A percentile compares a stretch with the other conserved stretches of the same genome.
These are phyloP conservation scores for Heptranchias perlo DNA, from an alignment of 2,113 vertebrate species.

Conservation along the genomic window DNA sequence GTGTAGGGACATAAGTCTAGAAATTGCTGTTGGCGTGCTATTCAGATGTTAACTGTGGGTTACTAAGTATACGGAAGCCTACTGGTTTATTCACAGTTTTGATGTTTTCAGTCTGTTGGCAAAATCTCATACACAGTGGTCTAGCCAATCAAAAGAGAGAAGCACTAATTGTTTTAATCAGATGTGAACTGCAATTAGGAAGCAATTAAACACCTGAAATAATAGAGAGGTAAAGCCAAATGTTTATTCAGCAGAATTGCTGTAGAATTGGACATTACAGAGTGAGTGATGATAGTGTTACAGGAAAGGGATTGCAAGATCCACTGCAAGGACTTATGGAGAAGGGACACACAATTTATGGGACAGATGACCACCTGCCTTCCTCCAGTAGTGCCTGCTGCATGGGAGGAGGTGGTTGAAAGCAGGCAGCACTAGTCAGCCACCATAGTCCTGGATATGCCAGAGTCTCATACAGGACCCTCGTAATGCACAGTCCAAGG, in stretches of 20 bases:
- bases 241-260: neutral
- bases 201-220: neutral
- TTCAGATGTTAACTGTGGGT: no score
- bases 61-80: neutral
- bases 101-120: neutral
- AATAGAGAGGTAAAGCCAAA: neutral
- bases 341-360: neutral
- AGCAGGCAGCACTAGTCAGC: neutral
- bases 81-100: neutral
- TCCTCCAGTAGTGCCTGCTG: neutral
- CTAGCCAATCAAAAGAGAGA: neutral
- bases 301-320: no score
- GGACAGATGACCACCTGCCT: neutral
- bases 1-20: neutral
- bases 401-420: neutral
- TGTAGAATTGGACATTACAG: neutral
- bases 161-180: neutral
- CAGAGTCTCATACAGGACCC: neutral
- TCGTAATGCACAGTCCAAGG: neutral
- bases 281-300: neutral
- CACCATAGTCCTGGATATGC: neutral
- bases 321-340: neutral
- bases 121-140: neutral
- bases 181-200: constrained; percentile 1
- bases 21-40: neutral